Evolutionary conservation across 1,140 invertebrate genomes (phyloP), one percentile per base, ranked within the genome.

Genomic region (Dinoponera quadriceps): DNA sequence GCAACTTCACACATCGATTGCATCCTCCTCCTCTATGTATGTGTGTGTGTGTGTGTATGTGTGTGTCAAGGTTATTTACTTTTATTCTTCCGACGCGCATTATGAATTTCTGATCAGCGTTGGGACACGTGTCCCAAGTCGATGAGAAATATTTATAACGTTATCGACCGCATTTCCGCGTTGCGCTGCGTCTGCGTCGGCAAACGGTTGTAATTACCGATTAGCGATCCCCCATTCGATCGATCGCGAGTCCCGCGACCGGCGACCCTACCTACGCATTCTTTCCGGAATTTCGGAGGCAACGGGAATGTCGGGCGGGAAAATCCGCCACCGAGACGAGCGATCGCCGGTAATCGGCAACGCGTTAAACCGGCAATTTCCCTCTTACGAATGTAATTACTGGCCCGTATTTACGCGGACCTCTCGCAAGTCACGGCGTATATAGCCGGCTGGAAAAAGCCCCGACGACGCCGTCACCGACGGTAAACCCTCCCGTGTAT

Each of bases 341-440:
- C 81, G 85, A 86, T 89, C 85, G 80, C 66, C 54, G 11, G 38
- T 89, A 90, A 90, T 90, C 89, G 85, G 82, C 78, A 71, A 84
- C 65, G 57, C 85, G 85, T 84, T 83, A 89, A 57, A 90, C 80
- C 86, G 82, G 63, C 90, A 90, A 90, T 90, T 90, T 90, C 81
- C 73, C 81, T 80, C 62, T 78, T 62, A 60, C 75, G 63, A 90
- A 90, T 83, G 89, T 87, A 90, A 88, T 90, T 90, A 90, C 87
- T 87, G 82, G 62, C 60, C 80, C 74, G 85, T 87, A 90, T 90
- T 90, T 90, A 87, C 87, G 84, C 85, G 86, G 82, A 72, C 71
- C 84, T 81, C 74, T 65, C 74, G 84, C 68, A 54, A 74, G 73
- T 72, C 78, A 71, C 77, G 69, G 55, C 66, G n/a, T 66, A 60